These are phyloP conservation scores for Scytalopus superciliaris DNA, from an alignment of 2,113 vertebrate genomes.

Conservation along the genomic window DNA sequence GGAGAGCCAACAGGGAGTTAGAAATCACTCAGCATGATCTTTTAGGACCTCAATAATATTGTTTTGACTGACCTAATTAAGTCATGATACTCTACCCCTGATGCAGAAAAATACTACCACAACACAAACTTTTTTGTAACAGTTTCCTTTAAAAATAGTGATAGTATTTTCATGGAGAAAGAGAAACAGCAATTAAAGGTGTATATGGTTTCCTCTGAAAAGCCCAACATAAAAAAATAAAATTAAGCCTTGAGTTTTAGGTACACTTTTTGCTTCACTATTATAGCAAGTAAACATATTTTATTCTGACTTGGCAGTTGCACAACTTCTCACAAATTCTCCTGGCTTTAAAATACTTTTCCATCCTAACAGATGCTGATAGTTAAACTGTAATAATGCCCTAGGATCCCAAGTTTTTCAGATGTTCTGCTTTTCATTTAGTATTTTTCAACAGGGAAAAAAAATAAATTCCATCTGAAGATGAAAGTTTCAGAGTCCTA, in stretches of 20 bases:
- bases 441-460: not conserved
- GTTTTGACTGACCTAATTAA: not conserved
- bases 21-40: not conserved
- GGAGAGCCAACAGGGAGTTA: not conserved
- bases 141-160: not conserved
- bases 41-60: not conserved
- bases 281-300: not conserved
- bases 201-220: not conserved
- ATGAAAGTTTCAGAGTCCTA: not conserved
- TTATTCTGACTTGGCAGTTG: not conserved
- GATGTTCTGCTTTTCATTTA: not conserved
- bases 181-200: not conserved
- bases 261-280: not conserved
- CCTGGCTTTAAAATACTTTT: not conserved
- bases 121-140: not conserved
- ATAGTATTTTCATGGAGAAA: not conserved
- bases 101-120: not conserved
- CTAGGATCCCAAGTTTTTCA: not conserved
- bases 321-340: not conserved
- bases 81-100: not conserved
- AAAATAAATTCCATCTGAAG: not conserved
- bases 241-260: not conserved
- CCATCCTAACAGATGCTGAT: not conserved
- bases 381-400: not conserved
- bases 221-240: not conserved